A percentile compares a stretch with the other conserved stretches of the same genome.
Conservation (phyloP, 2,888 invertebrate genomes). For the Macaria notata region DNA sequence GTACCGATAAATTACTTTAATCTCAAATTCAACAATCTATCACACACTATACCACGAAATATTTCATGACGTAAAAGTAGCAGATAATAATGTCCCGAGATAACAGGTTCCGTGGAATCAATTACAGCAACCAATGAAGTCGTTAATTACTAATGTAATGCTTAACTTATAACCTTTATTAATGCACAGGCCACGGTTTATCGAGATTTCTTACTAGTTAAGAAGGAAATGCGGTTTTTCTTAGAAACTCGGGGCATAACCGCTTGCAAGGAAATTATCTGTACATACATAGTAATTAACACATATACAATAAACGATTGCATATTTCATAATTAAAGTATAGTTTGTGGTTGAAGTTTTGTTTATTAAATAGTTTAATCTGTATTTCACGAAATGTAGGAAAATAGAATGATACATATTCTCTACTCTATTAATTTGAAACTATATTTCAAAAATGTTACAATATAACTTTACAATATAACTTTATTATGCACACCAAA, state of each 20-base stretch:
- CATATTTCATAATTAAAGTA: too few relatives aligned
- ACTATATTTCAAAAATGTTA: too few relatives aligned
- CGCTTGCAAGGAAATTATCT: conserved; percentile 20
- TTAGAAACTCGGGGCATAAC: conserved; percentile 12
- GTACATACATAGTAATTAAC: neutral
- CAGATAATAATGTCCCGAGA: neutral
- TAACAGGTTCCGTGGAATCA: conserved; percentile 4
- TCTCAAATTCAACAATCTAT: too few relatives aligned
- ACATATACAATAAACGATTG: neutral
- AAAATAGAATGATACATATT: too few relatives aligned
- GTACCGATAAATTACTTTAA: too few relatives aligned
- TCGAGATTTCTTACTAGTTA: conserved; percentile 14
- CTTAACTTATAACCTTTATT: conserved; percentile 18
- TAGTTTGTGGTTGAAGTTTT: too few relatives aligned
- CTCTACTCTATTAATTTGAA: too few relatives aligned
- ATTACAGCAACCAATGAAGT: neutral
- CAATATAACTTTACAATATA: too few relatives aligned
- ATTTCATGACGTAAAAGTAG: neutral
- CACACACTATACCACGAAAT: neutral
- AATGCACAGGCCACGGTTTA: conserved; percentile 9
- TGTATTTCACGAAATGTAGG: too few relatives aligned
- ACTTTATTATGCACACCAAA: too few relatives aligned
- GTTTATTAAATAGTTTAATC: too few relatives aligned
- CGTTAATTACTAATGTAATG: conserved; percentile 1
- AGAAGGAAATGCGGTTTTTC: conserved; percentile 9